Evolutionary conservation across 2,797 vertebrate genomes (phyloP), one percentile per base, ranked within the genome.

Genomic region (Alca torda): DNA sequence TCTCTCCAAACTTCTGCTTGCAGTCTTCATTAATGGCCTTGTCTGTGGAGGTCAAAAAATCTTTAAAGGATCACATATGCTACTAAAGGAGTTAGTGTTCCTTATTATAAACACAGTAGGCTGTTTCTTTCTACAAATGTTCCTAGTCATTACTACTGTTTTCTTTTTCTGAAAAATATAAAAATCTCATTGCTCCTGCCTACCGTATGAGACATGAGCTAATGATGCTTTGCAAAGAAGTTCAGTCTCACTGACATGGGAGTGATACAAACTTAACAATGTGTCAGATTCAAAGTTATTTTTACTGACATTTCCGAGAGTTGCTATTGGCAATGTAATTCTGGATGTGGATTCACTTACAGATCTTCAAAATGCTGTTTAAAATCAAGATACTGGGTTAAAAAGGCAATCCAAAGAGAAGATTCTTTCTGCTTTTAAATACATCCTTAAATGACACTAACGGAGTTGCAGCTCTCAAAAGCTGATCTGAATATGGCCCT

Each of bases 171-270:
- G 10, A 70, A 67, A 5, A 90, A 84, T 50, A 77, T 20, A 43
- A 89, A 85, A 80, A 48, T 70, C 64, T 77, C 35, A 43, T 33
- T 92, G 39, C 18, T 93, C 23, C 43, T 77, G 46, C 57, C 90
- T 89, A 68, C 41, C 72, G 64, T 59, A 74, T 41, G 46, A 95
- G 70, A 87, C 56, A 54, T 33, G 72, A 94, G 43, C 50, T 96
- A 96, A 96, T 90, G 94, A 93, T 85, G 92, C 72, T 89, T 91
- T 92, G 69, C 78, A 81, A 67, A 77, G 60, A 77, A 93, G 61
- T 75, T 92, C 81, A 87, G 59, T 92, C 75, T 95, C 2, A 1
- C 78, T 95, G 94, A 91, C 88, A 87, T 7, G 7, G 69, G 84
- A 95, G 81, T 75, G 72, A 85, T 94, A 72, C 65, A 87, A 92